Evolutionary conservation across 1,140 invertebrate species (phyloP).

Genomic region (Drosophila biarmipes): DNA sequence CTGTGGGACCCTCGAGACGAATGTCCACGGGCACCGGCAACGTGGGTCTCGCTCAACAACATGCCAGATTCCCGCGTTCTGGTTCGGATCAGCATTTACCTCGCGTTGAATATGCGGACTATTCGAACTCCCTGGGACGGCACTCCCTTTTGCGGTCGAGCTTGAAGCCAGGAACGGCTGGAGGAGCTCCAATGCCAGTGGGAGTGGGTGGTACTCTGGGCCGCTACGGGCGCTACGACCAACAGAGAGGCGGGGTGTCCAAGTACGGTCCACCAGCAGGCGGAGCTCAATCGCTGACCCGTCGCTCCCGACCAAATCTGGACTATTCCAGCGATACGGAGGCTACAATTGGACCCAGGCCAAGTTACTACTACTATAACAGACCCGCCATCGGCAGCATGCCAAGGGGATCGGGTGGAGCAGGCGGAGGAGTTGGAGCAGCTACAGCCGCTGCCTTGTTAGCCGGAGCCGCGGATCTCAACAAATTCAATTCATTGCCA

Average conservation of each 20-base stretch:
- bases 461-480: constrained; percentile 73
- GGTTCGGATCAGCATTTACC: constrained; percentile 94
- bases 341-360: constrained; percentile 91
- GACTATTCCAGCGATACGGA: constrained; percentile 98
- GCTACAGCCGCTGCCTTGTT: constrained; percentile 78
- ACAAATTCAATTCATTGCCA: constrained; percentile 90
- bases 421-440: constrained; percentile 46
- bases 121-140: constrained; percentile 88
- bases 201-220: constrained; percentile 82
- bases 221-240: constrained; percentile 82
- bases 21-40: constrained; percentile 86
- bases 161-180: constrained; percentile 87
- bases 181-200: constrained; percentile 60
- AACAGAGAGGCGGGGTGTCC: constrained; percentile 60
- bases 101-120: constrained; percentile 91
- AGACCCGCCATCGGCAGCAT: constrained; percentile 85
- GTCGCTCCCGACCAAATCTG: constrained; percentile 90
- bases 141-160: constrained; percentile 91
- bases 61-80: constrained; percentile 88
- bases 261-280: constrained; percentile 77
- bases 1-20: constrained; percentile 85
- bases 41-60: constrained; percentile 78
- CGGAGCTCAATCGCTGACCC: constrained; percentile 86
- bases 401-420: constrained; percentile 85
- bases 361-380: constrained; percentile 91